These are phyloP conservation scores for Chaetodon auriga DNA, from an alignment of 2,113 vertebrate genomes.

Conservation along the genomic window DNA sequence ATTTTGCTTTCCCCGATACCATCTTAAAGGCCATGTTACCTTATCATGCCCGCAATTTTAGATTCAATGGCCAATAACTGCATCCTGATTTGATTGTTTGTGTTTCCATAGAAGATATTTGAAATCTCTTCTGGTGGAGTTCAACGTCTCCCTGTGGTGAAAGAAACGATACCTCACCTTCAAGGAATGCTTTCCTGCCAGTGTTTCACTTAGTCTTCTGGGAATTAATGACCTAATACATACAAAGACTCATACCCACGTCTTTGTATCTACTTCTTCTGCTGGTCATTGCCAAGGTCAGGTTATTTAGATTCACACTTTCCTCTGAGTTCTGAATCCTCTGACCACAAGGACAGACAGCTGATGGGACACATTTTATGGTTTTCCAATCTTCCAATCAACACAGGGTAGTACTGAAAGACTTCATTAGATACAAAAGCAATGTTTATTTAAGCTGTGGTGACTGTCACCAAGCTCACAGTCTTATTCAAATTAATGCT, in stretches of 20 bases:
- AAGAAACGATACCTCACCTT: conserved; percentile 51
- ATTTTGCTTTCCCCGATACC: neutral
- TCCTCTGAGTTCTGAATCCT: neutral
- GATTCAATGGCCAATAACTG: neutral
- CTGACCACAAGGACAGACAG: neutral
- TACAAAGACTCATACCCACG: conserved; percentile 11
- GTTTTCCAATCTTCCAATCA: conserved; percentile 1
- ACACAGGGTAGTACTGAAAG: neutral
- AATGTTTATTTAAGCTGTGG: neutral
- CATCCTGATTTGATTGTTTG: conserved; percentile 3
- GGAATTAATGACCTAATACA: conserved; percentile 35
- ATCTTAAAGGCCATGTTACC: neutral
- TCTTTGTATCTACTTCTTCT: neutral
- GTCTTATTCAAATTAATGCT: neutral
- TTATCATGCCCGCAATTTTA: no score
- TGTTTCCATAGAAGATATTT: neutral
- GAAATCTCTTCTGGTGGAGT: neutral
- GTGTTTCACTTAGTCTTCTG: conserved; percentile 8
- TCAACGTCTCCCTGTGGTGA: conserved; percentile 29
- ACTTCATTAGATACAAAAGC: neutral
- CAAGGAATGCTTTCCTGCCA: conserved; percentile 54
- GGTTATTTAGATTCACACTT: neutral
- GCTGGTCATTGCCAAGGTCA: neutral
- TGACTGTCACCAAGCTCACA: neutral
- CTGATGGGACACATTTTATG: neutral